These are phyloP conservation scores for Drosophila melanica DNA, from an alignment of 1,140 invertebrate species.

Conservation along the genomic window DNA sequence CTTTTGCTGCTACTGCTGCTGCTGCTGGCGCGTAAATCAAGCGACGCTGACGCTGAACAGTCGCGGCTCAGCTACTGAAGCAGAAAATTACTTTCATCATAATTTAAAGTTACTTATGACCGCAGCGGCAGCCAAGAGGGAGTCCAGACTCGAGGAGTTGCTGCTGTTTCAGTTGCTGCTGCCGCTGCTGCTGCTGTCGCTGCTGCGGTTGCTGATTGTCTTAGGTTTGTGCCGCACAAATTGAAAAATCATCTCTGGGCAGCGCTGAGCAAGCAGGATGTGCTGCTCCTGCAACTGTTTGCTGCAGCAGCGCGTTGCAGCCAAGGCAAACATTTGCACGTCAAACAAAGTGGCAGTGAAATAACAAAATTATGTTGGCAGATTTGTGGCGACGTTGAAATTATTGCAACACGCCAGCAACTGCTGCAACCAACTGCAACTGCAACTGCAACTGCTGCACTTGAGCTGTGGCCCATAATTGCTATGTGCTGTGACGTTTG, in stretches of 20 bases:
- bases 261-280: constrained; percentile 46
- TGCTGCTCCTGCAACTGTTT: constrained; percentile 24
- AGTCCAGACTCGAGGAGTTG: constrained; percentile 8
- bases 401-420: constrained; percentile 57
- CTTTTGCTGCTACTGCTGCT: neutral
- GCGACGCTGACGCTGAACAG: constrained; percentile 46
- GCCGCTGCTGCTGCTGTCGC: constrained; percentile 21
- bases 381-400: constrained; percentile 78
- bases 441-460: constrained; percentile 30
- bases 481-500: constrained; percentile 68
- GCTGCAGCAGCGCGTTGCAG: constrained; percentile 34
- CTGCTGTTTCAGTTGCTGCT: neutral
- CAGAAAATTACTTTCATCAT: constrained; percentile 84
- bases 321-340: constrained; percentile 77
- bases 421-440: constrained; percentile 14
- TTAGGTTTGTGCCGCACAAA: constrained; percentile 60
- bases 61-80: constrained; percentile 75
- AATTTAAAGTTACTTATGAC: constrained; percentile 82
- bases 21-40: constrained; percentile 53
- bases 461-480: constrained; percentile 63
- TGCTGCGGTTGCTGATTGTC: constrained; percentile 55
- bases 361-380: constrained; percentile 83
- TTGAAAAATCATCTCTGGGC: constrained; percentile 76
- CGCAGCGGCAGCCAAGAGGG: constrained; percentile 43
- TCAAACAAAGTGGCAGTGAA: constrained; percentile 82